Evolutionary conservation across 2,113 vertebrate genomes (phyloP), one percentile per base, ranked within the genome.

Genomic region (Phalacrocorax brasilianus): DNA sequence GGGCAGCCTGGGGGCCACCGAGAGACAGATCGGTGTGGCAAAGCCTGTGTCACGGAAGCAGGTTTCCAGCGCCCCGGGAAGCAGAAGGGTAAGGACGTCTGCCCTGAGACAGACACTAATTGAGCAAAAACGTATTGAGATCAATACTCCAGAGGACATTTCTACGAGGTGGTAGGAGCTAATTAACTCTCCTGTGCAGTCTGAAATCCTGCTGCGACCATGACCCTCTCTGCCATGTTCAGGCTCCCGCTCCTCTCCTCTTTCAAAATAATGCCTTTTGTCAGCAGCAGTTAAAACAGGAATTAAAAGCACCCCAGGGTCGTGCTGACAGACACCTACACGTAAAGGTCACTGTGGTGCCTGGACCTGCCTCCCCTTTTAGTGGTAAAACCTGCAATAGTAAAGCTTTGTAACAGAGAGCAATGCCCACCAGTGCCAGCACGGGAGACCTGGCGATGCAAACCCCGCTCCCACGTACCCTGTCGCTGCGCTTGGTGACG

Each of bases 401-500:
- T 28, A 13, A 44, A 55, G 27, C 23, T 67, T 17, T 0, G 0
- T 22, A 14, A 30, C 35, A 27, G 79, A 24, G 52, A n/a, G 33
- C 16, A 12, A 38, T 0, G 20, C 7, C 66, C 21, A 2, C 1
- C 3, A 1, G 66, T 4, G 10, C 47, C 45, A 14, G 13, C 0
- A 1, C 8, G 19, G 44, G 53, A 19, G 70, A 5, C 2, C 63
- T 7, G 40, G 44, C 0, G 0, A 5, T 4, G 35, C 35, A 24
- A 11, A 17, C 8, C 9, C 62, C 1, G 2, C 18, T 12, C 24
- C 26, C 33, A 3, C 2, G 1, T 1, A 1, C 16, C 0, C 44
- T 0, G 1, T 4, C 5, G 1, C 53, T 14, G 40, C 3, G 1
- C 27, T 16, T 8, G 8, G 12, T 2, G 6, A 26, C 18, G 3